Conservation (phyloP, 2,888 invertebrate genomes). For the Tetropium fuscum region DNA sequence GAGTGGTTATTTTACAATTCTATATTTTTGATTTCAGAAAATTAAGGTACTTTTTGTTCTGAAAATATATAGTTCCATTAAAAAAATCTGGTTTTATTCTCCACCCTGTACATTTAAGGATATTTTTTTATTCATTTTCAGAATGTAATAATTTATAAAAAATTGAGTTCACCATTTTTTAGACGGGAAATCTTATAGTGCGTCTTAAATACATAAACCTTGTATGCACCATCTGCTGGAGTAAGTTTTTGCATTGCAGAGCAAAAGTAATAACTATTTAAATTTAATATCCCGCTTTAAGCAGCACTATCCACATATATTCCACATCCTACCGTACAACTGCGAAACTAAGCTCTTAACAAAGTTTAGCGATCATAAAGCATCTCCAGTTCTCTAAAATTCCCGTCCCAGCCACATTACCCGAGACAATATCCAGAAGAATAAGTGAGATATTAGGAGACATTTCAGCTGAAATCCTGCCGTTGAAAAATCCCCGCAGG, state of each 20-base stretch:
- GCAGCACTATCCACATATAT: not conserved
- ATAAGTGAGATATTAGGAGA: constrained; percentile 43
- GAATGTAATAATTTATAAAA: no score
- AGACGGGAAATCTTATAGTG: no score
- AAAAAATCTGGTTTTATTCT: no score
- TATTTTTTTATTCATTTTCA: no score
- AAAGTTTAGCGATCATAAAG: constrained; percentile 23
- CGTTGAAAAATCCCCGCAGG: constrained; percentile 43
- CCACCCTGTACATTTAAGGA: no score
- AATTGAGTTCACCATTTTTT: no score
- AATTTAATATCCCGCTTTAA: not conserved
- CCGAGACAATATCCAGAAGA: constrained; percentile 43
- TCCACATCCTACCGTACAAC: no score
- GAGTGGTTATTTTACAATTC: no score
- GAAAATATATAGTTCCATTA: no score
- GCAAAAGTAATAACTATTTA: not conserved
- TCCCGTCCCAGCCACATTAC: constrained; percentile 40
- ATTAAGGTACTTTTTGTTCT: no score
- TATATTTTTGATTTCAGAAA: no score
- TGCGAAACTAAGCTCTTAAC: not conserved
- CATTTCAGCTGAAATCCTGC: constrained; percentile 42
- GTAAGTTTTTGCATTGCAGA: not conserved
- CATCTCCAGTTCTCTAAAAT: constrained; percentile 27
- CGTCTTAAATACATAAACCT: no score
- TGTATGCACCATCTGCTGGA: not conserved